phyloP scores from a whole-genome alignment of 2,797 vertebrate species.

The Spea hammondii region DNA sequence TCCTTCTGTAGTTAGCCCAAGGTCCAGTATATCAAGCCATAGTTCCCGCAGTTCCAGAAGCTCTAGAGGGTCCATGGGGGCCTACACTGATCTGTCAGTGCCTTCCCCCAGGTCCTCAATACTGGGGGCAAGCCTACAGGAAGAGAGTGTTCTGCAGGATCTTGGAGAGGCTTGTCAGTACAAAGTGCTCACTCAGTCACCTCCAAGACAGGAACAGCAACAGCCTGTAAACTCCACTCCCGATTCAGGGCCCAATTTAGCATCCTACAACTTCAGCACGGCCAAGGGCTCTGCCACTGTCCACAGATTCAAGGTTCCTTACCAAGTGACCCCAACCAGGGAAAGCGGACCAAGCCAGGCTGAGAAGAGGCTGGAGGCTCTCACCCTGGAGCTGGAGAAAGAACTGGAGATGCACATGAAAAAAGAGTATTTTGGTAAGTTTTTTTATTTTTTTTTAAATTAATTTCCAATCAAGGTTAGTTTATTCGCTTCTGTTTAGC shows the following conservation, averaged over 20 bases:
- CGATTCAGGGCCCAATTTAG: conserved; percentile 59
- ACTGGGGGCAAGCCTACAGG: conserved; percentile 71
- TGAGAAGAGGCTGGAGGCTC: conserved; percentile 87
- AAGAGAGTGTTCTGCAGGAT: conserved; percentile 74
- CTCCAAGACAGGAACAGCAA: conserved; percentile 67
- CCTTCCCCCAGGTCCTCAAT: conserved; percentile 83
- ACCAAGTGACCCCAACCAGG: conserved; percentile 83
- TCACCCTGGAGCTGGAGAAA: conserved; percentile 92
- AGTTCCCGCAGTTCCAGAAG: conserved; percentile 82
- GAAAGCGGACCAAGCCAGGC: conserved; percentile 89
- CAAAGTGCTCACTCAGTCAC: conserved; percentile 63
- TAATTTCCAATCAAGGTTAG: too few relatives aligned
- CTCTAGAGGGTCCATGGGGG: conserved; percentile 80
- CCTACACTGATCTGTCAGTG: conserved; percentile 82
- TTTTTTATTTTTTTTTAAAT: not conserved
- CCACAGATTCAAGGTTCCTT: conserved; percentile 81
- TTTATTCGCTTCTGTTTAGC: too few relatives aligned
- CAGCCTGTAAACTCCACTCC: conserved; percentile 31
- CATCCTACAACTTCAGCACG: conserved; percentile 70
- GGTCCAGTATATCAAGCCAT: conserved; percentile 94
- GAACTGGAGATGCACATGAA: conserved; percentile 95
- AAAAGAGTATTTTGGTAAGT: conserved; percentile 96
- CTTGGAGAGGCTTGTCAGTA: conserved; percentile 69
- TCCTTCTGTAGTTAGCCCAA: conserved; percentile 74
- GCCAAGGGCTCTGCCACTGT: conserved; percentile 66